A percentile compares a stretch with the other conserved stretches of the same genome.
These are phyloP conservation scores for Neoarius graeffei DNA, from an alignment of 2,113 vertebrate species.

Conservation along the genomic window DNA sequence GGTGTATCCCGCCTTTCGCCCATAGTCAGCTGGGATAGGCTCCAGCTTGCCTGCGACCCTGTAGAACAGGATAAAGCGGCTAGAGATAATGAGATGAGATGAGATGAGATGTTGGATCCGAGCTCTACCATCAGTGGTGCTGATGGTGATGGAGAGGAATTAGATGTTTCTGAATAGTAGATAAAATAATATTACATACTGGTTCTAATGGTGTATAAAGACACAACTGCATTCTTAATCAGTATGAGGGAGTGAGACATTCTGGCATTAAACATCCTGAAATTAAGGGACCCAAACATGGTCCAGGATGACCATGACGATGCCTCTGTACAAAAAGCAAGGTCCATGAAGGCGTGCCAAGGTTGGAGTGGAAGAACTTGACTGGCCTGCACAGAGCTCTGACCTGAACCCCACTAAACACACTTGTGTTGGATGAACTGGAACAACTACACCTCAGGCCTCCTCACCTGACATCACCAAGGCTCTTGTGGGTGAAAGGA, in stretches of 20 bases:
- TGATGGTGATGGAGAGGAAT: not conserved
- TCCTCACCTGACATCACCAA: not conserved
- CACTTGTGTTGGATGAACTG: too few species aligned
- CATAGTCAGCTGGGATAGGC: too few species aligned
- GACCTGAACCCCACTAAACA: too few species aligned
- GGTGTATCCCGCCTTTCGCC: too few species aligned
- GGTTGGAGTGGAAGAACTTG: not conserved
- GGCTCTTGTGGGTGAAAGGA: not conserved
- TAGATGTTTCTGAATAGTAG: not conserved
- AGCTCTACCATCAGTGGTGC: not conserved
- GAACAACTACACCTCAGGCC: not conserved
- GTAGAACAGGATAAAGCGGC: too few species aligned
- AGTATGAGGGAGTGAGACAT: not conserved
- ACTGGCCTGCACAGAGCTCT: not conserved
- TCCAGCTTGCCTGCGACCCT: too few species aligned
- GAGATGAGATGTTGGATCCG: too few species aligned
- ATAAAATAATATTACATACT: not conserved
- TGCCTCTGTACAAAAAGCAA: not conserved
- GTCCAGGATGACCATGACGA: not conserved
- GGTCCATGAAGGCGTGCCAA: not conserved
- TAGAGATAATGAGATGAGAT: too few species aligned
- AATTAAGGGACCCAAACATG: not conserved
- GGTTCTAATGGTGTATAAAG: not conserved
- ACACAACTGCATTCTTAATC: not conserved
- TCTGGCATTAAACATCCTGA: not conserved